phyloP scores from a whole-genome alignment of 1,140 invertebrate species.

The Drosophila burlai region DNA sequence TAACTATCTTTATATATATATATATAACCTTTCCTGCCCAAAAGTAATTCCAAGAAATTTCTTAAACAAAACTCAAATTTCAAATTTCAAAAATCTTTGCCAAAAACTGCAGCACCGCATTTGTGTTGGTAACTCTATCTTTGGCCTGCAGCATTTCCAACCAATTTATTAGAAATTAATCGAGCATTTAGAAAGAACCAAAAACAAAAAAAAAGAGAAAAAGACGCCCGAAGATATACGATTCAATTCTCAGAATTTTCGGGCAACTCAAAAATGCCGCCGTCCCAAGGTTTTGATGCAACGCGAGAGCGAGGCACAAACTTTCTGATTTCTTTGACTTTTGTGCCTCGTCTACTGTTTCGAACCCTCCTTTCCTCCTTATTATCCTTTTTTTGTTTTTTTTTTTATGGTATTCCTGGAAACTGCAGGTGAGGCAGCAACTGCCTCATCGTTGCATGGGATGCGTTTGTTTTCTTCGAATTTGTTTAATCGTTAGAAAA shows the following conservation, averaged over 20 bases:
- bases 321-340: constrained; percentile 49
- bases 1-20: neutral
- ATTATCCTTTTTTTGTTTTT: constrained; percentile 28
- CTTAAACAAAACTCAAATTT: constrained; percentile 42
- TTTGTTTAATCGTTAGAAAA: constrained; percentile 85
- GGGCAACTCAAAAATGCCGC: constrained; percentile 66
- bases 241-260: constrained; percentile 76
- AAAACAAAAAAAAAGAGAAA: neutral
- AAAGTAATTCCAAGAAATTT: constrained; percentile 32
- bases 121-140: constrained; percentile 57
- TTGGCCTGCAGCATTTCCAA: constrained; percentile 68
- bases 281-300: constrained; percentile 53
- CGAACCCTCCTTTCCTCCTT: constrained; percentile 19
- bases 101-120: constrained; percentile 47
- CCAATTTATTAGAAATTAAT: constrained; percentile 84
- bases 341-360: constrained; percentile 53
- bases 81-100: constrained; percentile 7
- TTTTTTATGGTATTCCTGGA: constrained; percentile 55
- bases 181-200: constrained; percentile 73
- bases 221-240: constrained; percentile 66
- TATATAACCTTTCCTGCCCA: neutral
- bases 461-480: constrained; percentile 83
- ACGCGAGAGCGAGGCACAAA: constrained; percentile 47
- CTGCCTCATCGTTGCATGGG: constrained; percentile 67
- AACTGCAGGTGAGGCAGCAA: constrained; percentile 75